Percentiles rank a stretch among this genome's conserved stretches.
Evolutionary conservation across 2,113 vertebrate species (phyloP).

Genomic region (Onychorhynchus coronatus): DNA sequence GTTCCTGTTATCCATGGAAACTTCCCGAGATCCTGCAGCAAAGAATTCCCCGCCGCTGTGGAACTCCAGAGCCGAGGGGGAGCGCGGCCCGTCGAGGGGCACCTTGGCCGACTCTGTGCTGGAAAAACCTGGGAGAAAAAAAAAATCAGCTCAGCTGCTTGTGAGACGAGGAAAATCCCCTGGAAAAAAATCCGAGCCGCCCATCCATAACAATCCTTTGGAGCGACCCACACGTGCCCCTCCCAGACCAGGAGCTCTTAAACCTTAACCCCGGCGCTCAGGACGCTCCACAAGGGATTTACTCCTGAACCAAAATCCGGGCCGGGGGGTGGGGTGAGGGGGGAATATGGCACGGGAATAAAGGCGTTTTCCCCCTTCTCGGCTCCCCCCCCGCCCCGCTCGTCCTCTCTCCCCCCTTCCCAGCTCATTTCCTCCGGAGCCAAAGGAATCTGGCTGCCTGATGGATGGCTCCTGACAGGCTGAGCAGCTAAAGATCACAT

Average conservation of each 20-base stretch:
- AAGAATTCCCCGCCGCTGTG: not conserved
- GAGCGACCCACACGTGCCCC: accelerated
- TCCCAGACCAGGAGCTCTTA: not conserved
- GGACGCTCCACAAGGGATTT: accelerated
- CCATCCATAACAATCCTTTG: not conserved
- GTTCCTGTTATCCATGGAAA: not conserved
- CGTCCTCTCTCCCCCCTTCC: not conserved
- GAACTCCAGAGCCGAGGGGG: accelerated
- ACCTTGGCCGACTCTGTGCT: not conserved
- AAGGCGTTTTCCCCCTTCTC: not conserved
- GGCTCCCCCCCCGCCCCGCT: not conserved
- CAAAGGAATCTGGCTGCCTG: constrained; percentile 66
- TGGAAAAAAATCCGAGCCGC: not conserved
- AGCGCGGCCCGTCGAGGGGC: not conserved
- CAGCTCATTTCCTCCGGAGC: constrained; percentile 64
- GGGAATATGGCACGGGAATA: not conserved
- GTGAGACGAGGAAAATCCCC: not conserved
- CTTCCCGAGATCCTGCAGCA: not conserved
- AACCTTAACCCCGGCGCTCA: not conserved
- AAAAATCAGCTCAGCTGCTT: not conserved
- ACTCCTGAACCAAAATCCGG: not conserved
- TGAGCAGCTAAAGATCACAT: constrained; percentile 70
- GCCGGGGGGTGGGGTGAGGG: no score
- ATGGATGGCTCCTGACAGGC: constrained; percentile 74
- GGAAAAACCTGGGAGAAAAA: not conserved